Percentiles rank a stretch among this genome's conserved stretches.
phyloP scores from a whole-genome alignment of 2,888 invertebrate species.

The Chouioia cunea region DNA sequence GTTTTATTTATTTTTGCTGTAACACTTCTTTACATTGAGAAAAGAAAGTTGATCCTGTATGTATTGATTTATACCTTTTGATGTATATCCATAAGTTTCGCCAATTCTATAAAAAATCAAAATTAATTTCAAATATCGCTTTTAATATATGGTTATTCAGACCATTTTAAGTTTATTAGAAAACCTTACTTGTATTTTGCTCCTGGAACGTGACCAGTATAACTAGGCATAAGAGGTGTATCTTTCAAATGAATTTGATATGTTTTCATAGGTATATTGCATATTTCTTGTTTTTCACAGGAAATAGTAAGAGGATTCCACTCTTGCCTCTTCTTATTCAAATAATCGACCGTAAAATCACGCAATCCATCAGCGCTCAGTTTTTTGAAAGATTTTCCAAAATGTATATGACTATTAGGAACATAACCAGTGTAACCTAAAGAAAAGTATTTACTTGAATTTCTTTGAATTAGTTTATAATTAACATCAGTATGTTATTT shows the following conservation, averaged over 20 bases:
- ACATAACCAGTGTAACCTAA: conserved; percentile 77
- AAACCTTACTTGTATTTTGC: conserved; percentile 74
- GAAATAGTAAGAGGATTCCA: conserved; percentile 81
- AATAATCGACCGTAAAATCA: conserved; percentile 82
- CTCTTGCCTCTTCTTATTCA: conserved; percentile 78
- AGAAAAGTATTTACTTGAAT: background rate
- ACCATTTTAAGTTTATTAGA: background rate
- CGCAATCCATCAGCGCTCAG: conserved; percentile 80
- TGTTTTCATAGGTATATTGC: conserved; percentile 70
- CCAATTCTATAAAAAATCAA: conserved; percentile 73
- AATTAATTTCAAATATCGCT: conserved; percentile 7
- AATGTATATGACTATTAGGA: conserved; percentile 76
- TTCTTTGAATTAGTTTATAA: no score
- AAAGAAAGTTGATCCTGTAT: conserved; percentile 74
- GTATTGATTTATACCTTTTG: conserved; percentile 81
- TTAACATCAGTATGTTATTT: background rate
- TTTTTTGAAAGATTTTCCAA: conserved; percentile 76
- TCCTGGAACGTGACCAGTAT: conserved; percentile 84
- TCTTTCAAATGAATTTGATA: conserved; percentile 80
- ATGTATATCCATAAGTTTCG: conserved; percentile 81
- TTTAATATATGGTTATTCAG: background rate
- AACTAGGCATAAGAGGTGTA: conserved; percentile 81
- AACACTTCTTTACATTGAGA: conserved; percentile 35
- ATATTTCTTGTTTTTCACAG: conserved; percentile 64
- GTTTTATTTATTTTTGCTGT: conserved; percentile 19